Conservation (phyloP, 1,140 invertebrate genomes). For the Drosophila grimshawi region DNA sequence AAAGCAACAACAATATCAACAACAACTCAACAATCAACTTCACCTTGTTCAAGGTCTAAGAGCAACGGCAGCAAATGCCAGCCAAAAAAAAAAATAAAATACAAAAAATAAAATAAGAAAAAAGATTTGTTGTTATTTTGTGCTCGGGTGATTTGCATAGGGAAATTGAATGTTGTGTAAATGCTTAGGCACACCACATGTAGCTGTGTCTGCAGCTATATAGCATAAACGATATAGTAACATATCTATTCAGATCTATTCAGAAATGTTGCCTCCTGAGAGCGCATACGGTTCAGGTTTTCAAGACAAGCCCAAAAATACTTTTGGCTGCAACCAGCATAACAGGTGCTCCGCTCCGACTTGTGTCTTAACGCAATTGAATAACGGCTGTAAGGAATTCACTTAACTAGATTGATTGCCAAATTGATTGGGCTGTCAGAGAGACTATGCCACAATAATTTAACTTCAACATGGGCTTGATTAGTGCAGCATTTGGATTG, state of each 20-base stretch:
- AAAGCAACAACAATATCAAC: constrained; percentile 33
- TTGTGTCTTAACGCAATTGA: constrained; percentile 22
- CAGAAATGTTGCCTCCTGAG: neutral
- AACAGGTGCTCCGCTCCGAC: constrained; percentile 21
- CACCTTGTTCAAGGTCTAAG: constrained; percentile 79
- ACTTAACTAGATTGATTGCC: neutral
- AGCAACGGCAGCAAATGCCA: constrained; percentile 57
- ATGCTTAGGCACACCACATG: no score
- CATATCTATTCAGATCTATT: constrained; percentile 11
- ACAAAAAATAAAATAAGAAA: constrained; percentile 22
- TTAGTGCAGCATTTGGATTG: no score
- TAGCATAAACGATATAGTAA: constrained; percentile 1
- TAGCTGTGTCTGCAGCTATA: constrained; percentile 16
- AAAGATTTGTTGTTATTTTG: constrained; percentile 21
- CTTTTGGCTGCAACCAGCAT: constrained; percentile 27
- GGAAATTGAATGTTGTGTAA: constrained; percentile 69
- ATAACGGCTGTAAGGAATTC: neutral
- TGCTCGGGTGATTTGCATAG: constrained; percentile 67
- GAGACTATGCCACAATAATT: no score
- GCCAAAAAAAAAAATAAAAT: constrained; percentile 35
- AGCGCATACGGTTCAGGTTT: constrained; percentile 14
- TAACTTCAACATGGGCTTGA: no score
- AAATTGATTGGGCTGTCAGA: neutral
- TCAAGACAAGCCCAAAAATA: constrained; percentile 12
- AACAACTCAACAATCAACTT: constrained; percentile 72